phyloP scores from a whole-genome alignment of 2,113 vertebrate species.

The Atherinomorus stipes region DNA sequence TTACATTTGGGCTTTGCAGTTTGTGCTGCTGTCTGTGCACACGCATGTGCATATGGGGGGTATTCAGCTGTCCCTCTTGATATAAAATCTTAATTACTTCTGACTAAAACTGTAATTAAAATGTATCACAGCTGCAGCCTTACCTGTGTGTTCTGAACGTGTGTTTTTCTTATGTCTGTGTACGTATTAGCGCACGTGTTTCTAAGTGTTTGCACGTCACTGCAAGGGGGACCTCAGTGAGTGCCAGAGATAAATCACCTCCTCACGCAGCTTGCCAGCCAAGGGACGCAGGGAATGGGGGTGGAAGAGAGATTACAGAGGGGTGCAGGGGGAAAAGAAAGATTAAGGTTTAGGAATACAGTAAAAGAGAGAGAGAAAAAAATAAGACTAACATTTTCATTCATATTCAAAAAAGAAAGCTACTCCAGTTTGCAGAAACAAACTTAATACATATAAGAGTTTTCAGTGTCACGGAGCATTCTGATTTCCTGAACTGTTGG shows the following conservation, averaged over 20 bases:
- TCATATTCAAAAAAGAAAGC: not conserved
- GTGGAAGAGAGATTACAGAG: slow-evolving; percentile 60
- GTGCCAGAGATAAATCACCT: slow-evolving; percentile 89
- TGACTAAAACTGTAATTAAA: slow-evolving; percentile 97
- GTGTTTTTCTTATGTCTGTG: slow-evolving; percentile 67
- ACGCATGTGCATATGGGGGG: slow-evolving; percentile 26
- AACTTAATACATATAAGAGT: not conserved
- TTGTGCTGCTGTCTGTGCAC: slow-evolving; percentile 14
- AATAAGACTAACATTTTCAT: slow-evolving; percentile 30
- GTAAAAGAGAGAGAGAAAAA: slow-evolving; percentile 31
- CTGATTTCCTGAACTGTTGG: not conserved
- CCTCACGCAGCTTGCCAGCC: slow-evolving; percentile 75
- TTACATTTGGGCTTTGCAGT: not conserved
- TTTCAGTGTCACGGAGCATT: not conserved
- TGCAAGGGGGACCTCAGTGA: slow-evolving; percentile 81
- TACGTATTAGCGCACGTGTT: slow-evolving; percentile 70
- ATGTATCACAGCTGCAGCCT: slow-evolving; percentile 89
- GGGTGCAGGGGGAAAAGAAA: slow-evolving; percentile 31
- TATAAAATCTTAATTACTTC: slow-evolving; percentile 93
- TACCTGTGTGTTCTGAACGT: slow-evolving; percentile 81
- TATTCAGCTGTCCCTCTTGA: slow-evolving; percentile 82
- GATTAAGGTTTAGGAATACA: slow-evolving; percentile 35
- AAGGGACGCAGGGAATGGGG: slow-evolving; percentile 67
- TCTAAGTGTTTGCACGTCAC: slow-evolving; percentile 27
- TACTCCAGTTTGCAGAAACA: slow-evolving; percentile 8